These are phyloP conservation scores for Aurelia aurita complex sp. Pacific DNA, from an alignment of 30 jellyfish, hydroid and myxozoan genomes.

Conservation along the genomic window DNA sequence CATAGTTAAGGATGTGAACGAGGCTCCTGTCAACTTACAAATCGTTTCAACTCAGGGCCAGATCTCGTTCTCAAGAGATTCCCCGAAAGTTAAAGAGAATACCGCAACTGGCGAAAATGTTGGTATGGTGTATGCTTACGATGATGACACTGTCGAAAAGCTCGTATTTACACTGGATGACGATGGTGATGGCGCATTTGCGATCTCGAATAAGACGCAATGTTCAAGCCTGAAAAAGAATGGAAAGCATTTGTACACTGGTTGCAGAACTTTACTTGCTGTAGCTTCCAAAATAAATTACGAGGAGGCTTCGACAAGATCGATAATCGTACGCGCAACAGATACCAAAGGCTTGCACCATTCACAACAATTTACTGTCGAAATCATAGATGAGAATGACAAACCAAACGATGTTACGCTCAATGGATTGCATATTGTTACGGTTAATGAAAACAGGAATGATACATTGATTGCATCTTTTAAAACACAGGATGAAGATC, in stretches of 20 bases:
- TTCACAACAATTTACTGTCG: constrained; percentile 39
- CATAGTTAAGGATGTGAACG: constrained; percentile 72
- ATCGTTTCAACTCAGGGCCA: constrained; percentile 52
- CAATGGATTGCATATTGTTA: constrained; percentile 64
- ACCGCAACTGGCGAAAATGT: constrained; percentile 50
- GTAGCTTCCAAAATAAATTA: constrained; percentile 57
- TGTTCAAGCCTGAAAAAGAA: constrained; percentile 23
- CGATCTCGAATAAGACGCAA: constrained; percentile 11
- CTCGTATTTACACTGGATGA: constrained; percentile 61
- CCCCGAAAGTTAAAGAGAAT: constrained; percentile 72
- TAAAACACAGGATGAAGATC: constrained; percentile 76
- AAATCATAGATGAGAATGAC: constrained; percentile 70
- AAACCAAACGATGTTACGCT: constrained; percentile 71
- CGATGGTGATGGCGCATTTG: constrained; percentile 33
- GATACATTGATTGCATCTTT: constrained; percentile 52
- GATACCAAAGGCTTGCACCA: constrained; percentile 77
- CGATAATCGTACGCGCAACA: constrained; percentile 61
- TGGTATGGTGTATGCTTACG: constrained; percentile 78
- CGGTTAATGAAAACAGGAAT: constrained; percentile 71
- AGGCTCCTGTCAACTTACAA: constrained; percentile 74
- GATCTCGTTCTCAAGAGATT: constrained; percentile 40
- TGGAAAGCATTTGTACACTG: constrained; percentile 29
- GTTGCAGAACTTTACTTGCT: constrained; percentile 30
- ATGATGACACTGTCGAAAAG: constrained; percentile 68
- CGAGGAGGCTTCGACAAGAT: constrained; percentile 33